Base-by-base conservation (phyloP, 2,797 vertebrate genomes). In the Bryconaethiops microstoma region DNA sequence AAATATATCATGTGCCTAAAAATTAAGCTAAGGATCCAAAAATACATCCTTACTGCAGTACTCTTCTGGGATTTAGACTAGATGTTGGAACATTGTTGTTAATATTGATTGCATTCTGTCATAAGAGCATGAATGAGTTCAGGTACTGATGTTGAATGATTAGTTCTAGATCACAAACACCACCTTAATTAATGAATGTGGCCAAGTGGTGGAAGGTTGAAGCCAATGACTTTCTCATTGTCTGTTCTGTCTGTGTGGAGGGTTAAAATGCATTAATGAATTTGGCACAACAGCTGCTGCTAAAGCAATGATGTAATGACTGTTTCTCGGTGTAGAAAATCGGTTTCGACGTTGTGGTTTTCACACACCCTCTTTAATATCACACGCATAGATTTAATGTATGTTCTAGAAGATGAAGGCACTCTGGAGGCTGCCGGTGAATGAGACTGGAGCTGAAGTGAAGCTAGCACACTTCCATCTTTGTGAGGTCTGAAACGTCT, bases 311-410 rank as follows among this genome's bases (percentile, higher is more conserved):
- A 64, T 64, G 63, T 64, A 64, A 64, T 64, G 35, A 14, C 29
- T 64, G 29, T 64, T 64, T 14, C 29, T 19, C 14, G 25, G 16
- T 35, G 1, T 64, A 29, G 29, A 39, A 64, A 29, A 7, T 0
- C 13, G 25, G 5, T 19, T 64, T 64, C 7, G 35, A 17, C 29
- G 29, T 39, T 64, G 63, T 39, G 60, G 60, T 63, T 55, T 50
- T 55, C 63, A 39, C 59, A 60, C 40, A 74, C 6, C 59, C 48
- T 14, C 60, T 60, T 29, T 45, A 17, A 54, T 45, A 78, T 70
- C 65, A 60, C 14, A 6, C 2, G 13, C 39, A 12, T 17, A 13
- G n/a, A 48, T 14, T 13, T 45, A 57, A 67, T 4, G 7, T 42
- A 13, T 57, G 19, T 57, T 40, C 16, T 35, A 25, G 45, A 35